Percentiles rank a stretch among this genome's conserved stretches.
phyloP scores from a whole-genome alignment of 64 coral and sea anemone species.

The Trachythela sp. region DNA sequence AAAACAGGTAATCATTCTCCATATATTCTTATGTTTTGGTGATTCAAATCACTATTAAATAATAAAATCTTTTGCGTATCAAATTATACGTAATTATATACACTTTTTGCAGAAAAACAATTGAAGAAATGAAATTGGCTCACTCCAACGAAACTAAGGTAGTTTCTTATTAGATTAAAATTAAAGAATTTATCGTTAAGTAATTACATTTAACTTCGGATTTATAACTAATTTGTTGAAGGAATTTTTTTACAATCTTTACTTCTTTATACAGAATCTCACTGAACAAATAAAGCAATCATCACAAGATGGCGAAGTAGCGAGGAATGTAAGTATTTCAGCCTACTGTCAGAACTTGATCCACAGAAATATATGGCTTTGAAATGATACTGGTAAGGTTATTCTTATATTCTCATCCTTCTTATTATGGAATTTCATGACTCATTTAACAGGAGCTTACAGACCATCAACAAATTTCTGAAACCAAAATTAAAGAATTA shows the following conservation, averaged over 20 bases:
- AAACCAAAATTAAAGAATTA: slow-evolving; percentile 32
- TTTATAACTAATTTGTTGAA: neutral
- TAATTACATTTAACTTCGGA: too few relatives aligned
- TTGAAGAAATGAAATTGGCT: slow-evolving; percentile 66
- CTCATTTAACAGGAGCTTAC: slow-evolving; percentile 20
- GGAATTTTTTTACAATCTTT: neutral
- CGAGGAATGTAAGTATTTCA: neutral
- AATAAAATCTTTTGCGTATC: too few relatives aligned
- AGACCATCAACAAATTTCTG: slow-evolving; percentile 36
- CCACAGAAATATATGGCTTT: too few relatives aligned
- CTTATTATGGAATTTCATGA: too few relatives aligned
- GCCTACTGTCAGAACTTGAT: too few relatives aligned
- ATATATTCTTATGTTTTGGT: neutral
- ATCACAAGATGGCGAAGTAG: neutral
- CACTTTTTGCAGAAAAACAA: slow-evolving; percentile 52
- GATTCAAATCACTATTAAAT: too few relatives aligned
- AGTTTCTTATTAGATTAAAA: neutral
- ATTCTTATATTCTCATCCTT: too few relatives aligned
- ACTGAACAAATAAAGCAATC: neutral
- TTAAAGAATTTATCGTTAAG: too few relatives aligned
- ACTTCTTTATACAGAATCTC: neutral
- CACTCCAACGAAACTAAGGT: slow-evolving; percentile 83
- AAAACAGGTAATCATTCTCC: slow-evolving; percentile 73
- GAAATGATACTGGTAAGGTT: too few relatives aligned
- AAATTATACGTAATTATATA: neutral